Evolutionary conservation across 2,888 invertebrate species (phyloP).

Genomic region (Polia nebulosa): DNA sequence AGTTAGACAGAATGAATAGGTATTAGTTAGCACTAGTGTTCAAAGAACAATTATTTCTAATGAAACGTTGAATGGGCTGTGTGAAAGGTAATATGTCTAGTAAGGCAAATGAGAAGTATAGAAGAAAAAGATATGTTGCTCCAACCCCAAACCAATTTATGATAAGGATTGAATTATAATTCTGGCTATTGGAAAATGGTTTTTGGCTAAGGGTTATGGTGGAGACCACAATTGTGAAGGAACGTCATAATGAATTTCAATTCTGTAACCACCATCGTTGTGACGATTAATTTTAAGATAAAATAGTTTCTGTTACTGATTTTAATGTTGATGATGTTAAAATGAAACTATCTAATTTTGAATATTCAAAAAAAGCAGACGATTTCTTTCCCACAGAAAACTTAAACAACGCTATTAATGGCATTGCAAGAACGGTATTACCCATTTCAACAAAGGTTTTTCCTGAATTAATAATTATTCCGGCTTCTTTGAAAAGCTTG

Average conservation of each 20-base stretch:
- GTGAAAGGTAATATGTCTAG: background rate
- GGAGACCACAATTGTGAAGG: too few species aligned
- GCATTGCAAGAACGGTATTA: background rate
- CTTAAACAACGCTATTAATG: background rate
- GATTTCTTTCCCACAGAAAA: background rate
- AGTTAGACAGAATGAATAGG: slow-evolving; percentile 36
- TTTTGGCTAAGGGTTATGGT: too few species aligned
- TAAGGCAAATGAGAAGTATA: too few species aligned
- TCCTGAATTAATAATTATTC: slow-evolving; percentile 29
- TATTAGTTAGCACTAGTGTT: slow-evolving; percentile 4
- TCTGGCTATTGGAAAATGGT: too few species aligned
- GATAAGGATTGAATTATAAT: background rate
- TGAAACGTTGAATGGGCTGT: background rate
- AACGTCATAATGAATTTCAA: too few species aligned
- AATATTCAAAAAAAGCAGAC: background rate
- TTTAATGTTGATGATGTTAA: background rate
- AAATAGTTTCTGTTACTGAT: too few species aligned
- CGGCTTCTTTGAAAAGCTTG: slow-evolving; percentile 2
- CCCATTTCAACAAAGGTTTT: slow-evolving; percentile 22
- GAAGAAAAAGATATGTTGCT: background rate
- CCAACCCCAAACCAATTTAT: background rate
- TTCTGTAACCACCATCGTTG: too few species aligned
- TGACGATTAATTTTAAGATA: too few species aligned
- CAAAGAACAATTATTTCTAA: background rate
- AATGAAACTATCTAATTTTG: background rate